Conservation (phyloP, 2,113 vertebrate species). For the Atractosteus spatula region DNA sequence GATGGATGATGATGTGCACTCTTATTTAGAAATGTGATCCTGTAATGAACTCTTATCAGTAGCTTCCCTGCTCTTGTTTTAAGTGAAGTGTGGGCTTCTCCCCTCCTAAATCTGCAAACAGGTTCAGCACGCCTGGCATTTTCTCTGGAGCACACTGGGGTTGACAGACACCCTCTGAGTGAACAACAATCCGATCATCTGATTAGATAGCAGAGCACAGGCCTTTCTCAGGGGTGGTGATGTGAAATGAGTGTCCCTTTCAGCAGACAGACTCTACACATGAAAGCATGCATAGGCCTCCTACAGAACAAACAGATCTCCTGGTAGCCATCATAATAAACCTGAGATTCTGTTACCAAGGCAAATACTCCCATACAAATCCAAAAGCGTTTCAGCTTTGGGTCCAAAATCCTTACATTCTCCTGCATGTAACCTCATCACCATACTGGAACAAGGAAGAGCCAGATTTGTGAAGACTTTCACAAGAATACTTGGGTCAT, state of each 20-base stretch:
- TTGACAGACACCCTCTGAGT: neutral
- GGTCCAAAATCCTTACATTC: neutral
- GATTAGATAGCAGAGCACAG: constrained; percentile 7
- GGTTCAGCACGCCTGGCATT: no score
- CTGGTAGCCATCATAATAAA: neutral
- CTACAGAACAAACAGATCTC: neutral
- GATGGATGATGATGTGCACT: no score
- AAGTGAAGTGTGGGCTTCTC: no score
- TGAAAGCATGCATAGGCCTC: neutral
- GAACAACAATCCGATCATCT: neutral
- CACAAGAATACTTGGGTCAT: no score
- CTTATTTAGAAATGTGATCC: no score
- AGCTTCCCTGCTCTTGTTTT: no score
- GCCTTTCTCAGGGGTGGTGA: neutral
- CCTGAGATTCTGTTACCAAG: constrained; percentile 8
- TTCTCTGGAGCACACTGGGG: no score
- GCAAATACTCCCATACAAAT: neutral
- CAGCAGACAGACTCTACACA: constrained; percentile 3
- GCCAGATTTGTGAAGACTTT: no score
- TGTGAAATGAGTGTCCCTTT: neutral
- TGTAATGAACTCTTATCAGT: no score
- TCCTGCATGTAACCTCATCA: no score
- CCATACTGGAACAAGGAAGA: no score
- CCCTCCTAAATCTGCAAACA: no score
- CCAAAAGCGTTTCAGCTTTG: constrained; percentile 5